Percentiles rank a stretch among this genome's conserved stretches.
phyloP scores from a whole-genome alignment of 2,888 invertebrate genomes.

The Harpagoxenus sublaevis region DNA sequence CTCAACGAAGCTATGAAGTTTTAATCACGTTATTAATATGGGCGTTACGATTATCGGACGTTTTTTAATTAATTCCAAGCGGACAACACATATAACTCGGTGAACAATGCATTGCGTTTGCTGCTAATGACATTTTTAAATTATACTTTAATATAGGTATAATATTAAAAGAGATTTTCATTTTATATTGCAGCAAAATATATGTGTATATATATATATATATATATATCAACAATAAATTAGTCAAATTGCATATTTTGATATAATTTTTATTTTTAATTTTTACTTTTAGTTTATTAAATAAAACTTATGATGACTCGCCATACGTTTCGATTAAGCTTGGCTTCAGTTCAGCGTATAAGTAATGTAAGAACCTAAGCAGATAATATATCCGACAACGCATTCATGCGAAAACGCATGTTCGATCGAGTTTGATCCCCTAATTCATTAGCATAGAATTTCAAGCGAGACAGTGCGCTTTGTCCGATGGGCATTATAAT shows the following conservation, averaged over 20 bases:
- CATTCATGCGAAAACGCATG: conserved; percentile 38
- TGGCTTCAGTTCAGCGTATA: conserved; percentile 28
- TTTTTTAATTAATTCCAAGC: conserved; percentile 21
- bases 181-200: neutral
- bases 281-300: neutral
- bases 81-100: neutral
- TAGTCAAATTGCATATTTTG: neutral
- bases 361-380: conserved; percentile 34
- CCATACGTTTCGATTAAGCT: conserved; percentile 1
- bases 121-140: neutral
- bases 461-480: conserved; percentile 59
- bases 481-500: conserved; percentile 71
- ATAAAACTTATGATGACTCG: neutral
- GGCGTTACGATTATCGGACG: neutral
- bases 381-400: conserved; percentile 28
- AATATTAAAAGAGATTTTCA: neutral
- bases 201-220: neutral
- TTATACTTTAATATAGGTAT: neutral
- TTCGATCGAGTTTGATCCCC: conserved; percentile 62
- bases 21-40: conserved; percentile 30
- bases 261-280: neutral
- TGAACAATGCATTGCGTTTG: neutral
- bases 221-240: neutral
- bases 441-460: conserved; percentile 72
- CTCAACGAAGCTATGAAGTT: conserved; percentile 22